phyloP scores from a whole-genome alignment of 1,140 invertebrate genomes.

The Melanaphis sacchari region DNA sequence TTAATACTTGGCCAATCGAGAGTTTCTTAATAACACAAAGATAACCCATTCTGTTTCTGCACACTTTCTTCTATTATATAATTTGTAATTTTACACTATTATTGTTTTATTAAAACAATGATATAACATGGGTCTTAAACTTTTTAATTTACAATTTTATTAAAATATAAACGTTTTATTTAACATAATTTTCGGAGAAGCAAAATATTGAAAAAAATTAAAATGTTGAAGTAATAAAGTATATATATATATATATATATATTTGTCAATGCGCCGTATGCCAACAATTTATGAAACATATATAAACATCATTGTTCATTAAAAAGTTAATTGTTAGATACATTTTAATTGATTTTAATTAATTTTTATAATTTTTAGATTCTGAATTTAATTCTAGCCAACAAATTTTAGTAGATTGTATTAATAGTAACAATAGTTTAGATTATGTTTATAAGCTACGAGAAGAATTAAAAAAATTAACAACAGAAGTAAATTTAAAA shows the following conservation, averaged over 20 bases:
- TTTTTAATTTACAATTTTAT: too few species aligned
- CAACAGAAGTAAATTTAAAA: constrained; percentile 22
- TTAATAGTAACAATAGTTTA: background rate
- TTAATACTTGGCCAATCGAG: too few species aligned
- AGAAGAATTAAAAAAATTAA: constrained; percentile 39
- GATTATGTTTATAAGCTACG: background rate
- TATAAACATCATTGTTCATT: background rate
- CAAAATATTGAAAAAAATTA: too few species aligned
- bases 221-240: too few species aligned
- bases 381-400: background rate
- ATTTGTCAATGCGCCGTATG: background rate
- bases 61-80: too few species aligned
- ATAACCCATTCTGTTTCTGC: too few species aligned
- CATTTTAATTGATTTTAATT: background rate
- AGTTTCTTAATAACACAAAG: too few species aligned
- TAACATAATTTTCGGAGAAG: too few species aligned
- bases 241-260: background rate
- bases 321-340: background rate
- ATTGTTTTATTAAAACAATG: too few species aligned
- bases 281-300: background rate
- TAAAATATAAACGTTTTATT: too few species aligned
- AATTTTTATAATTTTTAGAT: constrained; percentile 5
- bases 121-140: too few species aligned
- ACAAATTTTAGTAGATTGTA: background rate
- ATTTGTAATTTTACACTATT: too few species aligned